A percentile compares a stretch with the other conserved stretches of the same genome.
Evolutionary conservation across 2,113 vertebrate genomes (phyloP).

Genomic region (Podilymbus podiceps): DNA sequence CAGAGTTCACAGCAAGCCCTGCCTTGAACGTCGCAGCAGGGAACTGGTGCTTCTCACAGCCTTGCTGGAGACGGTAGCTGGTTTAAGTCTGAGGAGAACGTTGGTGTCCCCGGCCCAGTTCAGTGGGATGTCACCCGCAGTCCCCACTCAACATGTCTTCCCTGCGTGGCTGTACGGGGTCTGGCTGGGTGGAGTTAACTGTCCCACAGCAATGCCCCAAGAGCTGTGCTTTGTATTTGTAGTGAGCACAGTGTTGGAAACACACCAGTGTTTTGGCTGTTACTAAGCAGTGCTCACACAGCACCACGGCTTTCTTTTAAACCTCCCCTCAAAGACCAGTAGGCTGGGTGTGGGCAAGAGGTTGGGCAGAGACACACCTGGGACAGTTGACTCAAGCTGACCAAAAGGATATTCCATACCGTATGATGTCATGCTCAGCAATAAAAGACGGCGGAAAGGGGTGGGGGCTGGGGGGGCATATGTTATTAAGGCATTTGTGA

Average conservation of each 20-base stretch:
- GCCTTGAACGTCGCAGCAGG: neutral
- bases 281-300: neutral
- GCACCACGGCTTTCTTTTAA: neutral
- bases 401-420: neutral
- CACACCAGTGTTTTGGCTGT: neutral
- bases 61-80: neutral
- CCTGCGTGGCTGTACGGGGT: neutral
- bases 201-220: neutral
- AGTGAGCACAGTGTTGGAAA: neutral
- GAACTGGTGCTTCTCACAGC: neutral
- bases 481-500: neutral
- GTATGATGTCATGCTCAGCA: neutral
- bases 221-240: neutral
- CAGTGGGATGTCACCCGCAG: neutral
- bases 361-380: neutral
- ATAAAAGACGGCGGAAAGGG: neutral
- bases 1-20: neutral
- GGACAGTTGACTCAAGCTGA: neutral
- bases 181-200: neutral
- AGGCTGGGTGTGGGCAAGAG: neutral
- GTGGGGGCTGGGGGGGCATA: accelerated
- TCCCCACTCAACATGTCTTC: neutral
- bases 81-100: neutral
- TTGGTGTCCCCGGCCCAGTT: neutral
- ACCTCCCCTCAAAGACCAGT: neutral